phyloP scores from a whole-genome alignment of 2,888 invertebrate genomes.

The Diaphora mendica region DNA sequence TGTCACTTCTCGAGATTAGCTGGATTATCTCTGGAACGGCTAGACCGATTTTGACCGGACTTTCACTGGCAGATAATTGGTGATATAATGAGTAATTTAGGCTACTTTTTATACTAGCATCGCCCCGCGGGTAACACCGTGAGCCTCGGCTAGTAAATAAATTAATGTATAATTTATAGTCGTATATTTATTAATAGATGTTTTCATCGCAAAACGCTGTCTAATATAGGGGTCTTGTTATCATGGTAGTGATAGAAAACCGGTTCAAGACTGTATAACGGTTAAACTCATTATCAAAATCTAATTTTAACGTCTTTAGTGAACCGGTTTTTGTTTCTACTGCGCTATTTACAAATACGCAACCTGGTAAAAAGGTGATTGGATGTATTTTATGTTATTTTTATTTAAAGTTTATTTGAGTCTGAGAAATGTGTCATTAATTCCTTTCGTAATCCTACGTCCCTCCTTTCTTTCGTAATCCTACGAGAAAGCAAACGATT shows the following conservation, averaged over 20 bases:
- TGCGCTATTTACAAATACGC: not conserved
- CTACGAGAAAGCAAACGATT: not conserved
- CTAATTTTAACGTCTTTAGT: constrained; percentile 3
- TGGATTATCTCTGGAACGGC: too few relatives aligned
- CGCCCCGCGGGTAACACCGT: too few relatives aligned
- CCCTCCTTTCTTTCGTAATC: too few relatives aligned
- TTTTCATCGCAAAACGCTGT: not conserved
- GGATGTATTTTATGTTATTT: not conserved
- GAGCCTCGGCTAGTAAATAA: too few relatives aligned
- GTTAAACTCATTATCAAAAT: constrained; percentile 4
- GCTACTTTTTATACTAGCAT: too few relatives aligned
- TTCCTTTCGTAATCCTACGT: too few relatives aligned
- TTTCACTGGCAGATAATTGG: too few relatives aligned
- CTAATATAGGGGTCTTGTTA: not conserved
- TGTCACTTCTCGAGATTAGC: too few relatives aligned
- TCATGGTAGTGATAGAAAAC: constrained; percentile 13
- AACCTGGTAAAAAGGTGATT: not conserved
- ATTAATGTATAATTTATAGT: too few relatives aligned
- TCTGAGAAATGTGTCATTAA: not conserved
- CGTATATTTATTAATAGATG: too few relatives aligned
- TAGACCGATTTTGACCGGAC: too few relatives aligned
- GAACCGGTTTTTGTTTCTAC: constrained; percentile 1
- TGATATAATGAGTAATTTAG: too few relatives aligned
- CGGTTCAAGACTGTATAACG: constrained; percentile 13
- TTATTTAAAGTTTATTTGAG: not conserved